These are phyloP conservation scores for Meles meles DNA, from an alignment of 2,113 vertebrate species.

Conservation along the genomic window DNA sequence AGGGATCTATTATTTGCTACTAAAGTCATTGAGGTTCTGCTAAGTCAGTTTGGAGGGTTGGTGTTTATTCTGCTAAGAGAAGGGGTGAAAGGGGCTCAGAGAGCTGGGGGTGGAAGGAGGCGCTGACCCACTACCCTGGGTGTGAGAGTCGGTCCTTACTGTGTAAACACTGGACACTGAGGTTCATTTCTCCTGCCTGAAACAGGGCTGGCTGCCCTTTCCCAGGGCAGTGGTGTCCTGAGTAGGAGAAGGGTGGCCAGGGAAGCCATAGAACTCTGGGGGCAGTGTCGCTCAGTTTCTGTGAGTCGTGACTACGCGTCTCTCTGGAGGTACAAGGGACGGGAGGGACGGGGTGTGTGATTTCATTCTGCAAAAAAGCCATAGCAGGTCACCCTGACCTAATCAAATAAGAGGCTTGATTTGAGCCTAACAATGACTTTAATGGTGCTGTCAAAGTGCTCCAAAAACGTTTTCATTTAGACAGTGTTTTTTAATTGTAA, in stretches of 20 bases:
- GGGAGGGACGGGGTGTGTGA: accelerated
- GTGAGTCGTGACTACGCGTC: background rate
- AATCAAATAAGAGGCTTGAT: background rate
- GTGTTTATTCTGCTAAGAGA: background rate
- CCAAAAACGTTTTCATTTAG: background rate
- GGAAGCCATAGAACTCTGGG: background rate
- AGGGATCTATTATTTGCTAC: background rate
- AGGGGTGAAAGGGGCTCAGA: background rate
- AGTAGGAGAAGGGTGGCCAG: background rate
- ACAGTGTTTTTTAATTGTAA: background rate
- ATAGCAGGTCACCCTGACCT: background rate
- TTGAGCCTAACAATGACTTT: background rate
- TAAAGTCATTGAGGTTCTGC: background rate
- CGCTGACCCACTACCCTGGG: accelerated
- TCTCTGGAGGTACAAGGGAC: background rate
- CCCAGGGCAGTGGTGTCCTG: background rate
- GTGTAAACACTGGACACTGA: background rate
- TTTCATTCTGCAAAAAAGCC: background rate
- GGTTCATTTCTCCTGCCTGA: background rate
- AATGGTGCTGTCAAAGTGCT: background rate
- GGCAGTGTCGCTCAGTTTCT: background rate
- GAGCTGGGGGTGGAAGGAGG: background rate
- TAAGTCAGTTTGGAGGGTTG: background rate
- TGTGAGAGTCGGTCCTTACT: accelerated
- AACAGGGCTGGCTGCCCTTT: background rate